phyloP scores from a whole-genome alignment of 2,888 invertebrate genomes.

The Cordylochernes scorpioides region DNA sequence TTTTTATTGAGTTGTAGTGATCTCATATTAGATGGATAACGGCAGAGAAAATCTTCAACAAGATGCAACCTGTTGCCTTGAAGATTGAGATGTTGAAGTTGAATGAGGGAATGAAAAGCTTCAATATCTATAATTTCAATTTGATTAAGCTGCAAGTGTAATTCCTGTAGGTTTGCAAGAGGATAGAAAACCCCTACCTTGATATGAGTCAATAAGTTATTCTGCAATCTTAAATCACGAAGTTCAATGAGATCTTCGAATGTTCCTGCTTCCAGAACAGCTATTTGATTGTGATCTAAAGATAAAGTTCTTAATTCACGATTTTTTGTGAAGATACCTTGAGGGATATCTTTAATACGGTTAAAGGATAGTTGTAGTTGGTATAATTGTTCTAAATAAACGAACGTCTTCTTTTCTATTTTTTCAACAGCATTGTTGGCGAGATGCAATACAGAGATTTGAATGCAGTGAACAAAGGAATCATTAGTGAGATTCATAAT shows the following conservation, averaged over 20 bases:
- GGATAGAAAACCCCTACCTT: conserved; percentile 54
- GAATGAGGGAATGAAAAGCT: conserved; percentile 18
- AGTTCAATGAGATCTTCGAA: conserved; percentile 47
- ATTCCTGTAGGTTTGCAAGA: conserved; percentile 46
- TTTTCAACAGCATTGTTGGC: conserved; percentile 57
- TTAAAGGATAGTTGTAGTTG: conserved; percentile 64
- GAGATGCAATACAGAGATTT: conserved; percentile 50
- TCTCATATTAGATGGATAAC: conserved; percentile 17
- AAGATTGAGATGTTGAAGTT: conserved; percentile 55
- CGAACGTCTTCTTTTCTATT: conserved; percentile 46
- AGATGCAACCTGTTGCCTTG: conserved; percentile 50
- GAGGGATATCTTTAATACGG: conserved; percentile 49
- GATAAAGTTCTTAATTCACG: conserved; percentile 49
- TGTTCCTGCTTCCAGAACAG: conserved; percentile 42
- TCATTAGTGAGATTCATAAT: conserved; percentile 52
- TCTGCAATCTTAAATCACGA: conserved; percentile 53
- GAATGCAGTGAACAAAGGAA: conserved; percentile 46
- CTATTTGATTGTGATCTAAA: conserved; percentile 57
- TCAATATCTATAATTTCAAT: conserved; percentile 36
- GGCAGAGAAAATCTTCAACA: conserved; percentile 43
- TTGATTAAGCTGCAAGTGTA: conserved; percentile 61
- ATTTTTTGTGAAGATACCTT: conserved; percentile 43
- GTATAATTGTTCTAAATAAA: conserved; percentile 43
- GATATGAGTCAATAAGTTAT: conserved; percentile 48
- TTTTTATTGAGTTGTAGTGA: conserved; percentile 42